These are phyloP conservation scores for Drosophila erecta DNA, from an alignment of 1,140 invertebrate genomes.

Conservation along the genomic window DNA sequence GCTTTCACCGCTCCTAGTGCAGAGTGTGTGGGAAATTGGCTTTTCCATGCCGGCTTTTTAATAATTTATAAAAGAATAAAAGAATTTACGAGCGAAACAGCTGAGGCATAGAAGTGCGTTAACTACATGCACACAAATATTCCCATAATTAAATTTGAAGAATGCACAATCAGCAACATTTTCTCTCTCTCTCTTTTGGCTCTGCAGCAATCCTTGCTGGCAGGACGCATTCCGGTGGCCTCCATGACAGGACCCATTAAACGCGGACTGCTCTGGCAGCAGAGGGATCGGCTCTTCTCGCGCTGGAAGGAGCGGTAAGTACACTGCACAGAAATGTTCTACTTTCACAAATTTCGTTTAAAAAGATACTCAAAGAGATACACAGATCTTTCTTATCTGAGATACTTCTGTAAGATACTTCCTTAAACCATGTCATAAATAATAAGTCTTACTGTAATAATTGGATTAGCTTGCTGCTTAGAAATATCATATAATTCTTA, in stretches of 20 bases:
- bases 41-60: constrained; percentile 52
- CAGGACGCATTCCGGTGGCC: constrained; percentile 82
- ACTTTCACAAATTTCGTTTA: not conserved
- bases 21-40: constrained; percentile 42
- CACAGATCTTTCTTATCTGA: too few relatives aligned
- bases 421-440: too few relatives aligned
- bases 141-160: constrained; percentile 60
- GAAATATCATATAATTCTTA: too few relatives aligned
- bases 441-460: too few relatives aligned
- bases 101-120: constrained; percentile 55
- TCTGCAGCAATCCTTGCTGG: constrained; percentile 85
- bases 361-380: too few relatives aligned
- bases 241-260: constrained; percentile 86
- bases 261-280: constrained; percentile 88
- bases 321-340: not conserved
- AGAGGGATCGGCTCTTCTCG: constrained; percentile 88
- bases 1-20: not conserved
- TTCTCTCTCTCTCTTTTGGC: constrained; percentile 30
- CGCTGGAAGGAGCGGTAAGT: constrained; percentile 88
- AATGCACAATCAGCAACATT: constrained; percentile 68
- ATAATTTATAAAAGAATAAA: constrained; percentile 74
- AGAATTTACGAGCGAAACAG: constrained; percentile 71
- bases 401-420: too few relatives aligned
- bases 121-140: constrained; percentile 35
- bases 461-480: too few relatives aligned